A percentile compares a stretch with the other conserved stretches of the same genome.
phyloP scores from a whole-genome alignment of 2,888 invertebrate species.

The Ormyrus rosae region DNA sequence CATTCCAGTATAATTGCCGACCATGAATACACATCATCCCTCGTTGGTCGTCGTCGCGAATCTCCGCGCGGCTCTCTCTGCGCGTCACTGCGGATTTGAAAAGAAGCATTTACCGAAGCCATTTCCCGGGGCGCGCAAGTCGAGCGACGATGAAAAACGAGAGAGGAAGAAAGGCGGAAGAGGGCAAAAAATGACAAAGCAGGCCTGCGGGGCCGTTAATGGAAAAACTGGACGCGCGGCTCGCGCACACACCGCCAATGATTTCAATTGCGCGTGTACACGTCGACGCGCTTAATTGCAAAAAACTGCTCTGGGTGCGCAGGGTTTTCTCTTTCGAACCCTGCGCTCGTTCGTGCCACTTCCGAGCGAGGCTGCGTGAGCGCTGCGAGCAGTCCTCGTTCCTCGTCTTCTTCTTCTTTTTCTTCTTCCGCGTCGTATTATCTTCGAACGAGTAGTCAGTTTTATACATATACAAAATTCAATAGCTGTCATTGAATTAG shows the following conservation, averaged over 20 bases:
- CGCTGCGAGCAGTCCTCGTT: too few species aligned
- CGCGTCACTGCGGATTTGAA: slow-evolving; percentile 12
- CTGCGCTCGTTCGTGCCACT: too few species aligned
- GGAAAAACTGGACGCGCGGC: slow-evolving; percentile 20
- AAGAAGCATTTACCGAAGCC: slow-evolving; percentile 33
- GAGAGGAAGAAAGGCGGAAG: slow-evolving; percentile 6
- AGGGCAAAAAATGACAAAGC: slow-evolving; percentile 11
- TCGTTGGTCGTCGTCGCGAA: background rate
- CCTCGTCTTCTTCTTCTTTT: too few species aligned
- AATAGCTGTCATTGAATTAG: too few species aligned
- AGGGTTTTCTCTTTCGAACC: too few species aligned
- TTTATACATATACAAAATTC: too few species aligned
- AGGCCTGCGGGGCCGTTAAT: slow-evolving; percentile 3
- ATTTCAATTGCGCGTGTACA: slow-evolving; percentile 17
- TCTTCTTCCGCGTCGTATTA: too few species aligned
- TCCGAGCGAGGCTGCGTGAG: too few species aligned
- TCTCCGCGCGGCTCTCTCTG: background rate
- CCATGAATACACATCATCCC: background rate
- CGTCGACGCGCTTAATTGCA: slow-evolving; percentile 18
- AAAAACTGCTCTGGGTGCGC: background rate
- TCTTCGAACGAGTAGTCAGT: too few species aligned
- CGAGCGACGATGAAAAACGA: slow-evolving; percentile 14
- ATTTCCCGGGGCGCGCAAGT: slow-evolving; percentile 22
- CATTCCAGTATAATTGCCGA: background rate
- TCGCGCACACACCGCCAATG: background rate